Evolutionary conservation across 2,888 invertebrate species (phyloP).

Genomic region (Drosophila meridiana): DNA sequence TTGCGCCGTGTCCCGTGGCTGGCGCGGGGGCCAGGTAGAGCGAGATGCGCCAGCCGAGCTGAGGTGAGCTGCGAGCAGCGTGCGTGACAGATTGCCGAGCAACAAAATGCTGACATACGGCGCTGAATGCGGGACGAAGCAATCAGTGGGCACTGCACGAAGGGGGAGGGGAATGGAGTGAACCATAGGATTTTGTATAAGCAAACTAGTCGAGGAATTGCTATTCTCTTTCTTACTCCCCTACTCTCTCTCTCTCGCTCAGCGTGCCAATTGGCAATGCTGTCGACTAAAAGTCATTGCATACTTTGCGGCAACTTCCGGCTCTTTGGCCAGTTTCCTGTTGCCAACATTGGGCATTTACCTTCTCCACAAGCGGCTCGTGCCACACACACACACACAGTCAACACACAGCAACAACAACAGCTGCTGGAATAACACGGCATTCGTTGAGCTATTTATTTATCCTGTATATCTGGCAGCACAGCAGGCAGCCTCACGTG

Average conservation of each 20-base stretch:
- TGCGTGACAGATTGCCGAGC: constrained; percentile 71
- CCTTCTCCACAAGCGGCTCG: constrained; percentile 51
- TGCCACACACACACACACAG: constrained; percentile 27
- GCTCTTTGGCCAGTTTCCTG: constrained; percentile 72
- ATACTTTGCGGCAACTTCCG: constrained; percentile 79
- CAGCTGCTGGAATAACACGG: constrained; percentile 30
- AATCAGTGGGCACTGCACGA: constrained; percentile 3
- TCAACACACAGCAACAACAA: constrained; percentile 11
- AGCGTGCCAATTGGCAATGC: constrained; percentile 52
- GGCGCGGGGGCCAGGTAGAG: constrained; percentile 53
- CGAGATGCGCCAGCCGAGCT: constrained; percentile 31
- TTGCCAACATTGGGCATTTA: constrained; percentile 43
- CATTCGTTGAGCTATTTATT: constrained; percentile 40
- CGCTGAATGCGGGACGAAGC: constrained; percentile 57
- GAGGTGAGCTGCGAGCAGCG: constrained; percentile 23
- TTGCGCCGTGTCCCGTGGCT: constrained; percentile 38
- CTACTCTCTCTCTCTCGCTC: background rate
- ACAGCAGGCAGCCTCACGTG: constrained; percentile 36
- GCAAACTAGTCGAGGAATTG: constrained; percentile 34
- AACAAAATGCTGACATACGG: constrained; percentile 78
- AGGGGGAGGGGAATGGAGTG: constrained; percentile 37
- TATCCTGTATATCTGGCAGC: constrained; percentile 40
- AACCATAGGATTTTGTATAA: constrained; percentile 13
- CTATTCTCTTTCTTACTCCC: background rate
- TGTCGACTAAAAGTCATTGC: constrained; percentile 58